Evolutionary conservation across 2,888 invertebrate species (phyloP).

Genomic region (Rotaria sp.): DNA sequence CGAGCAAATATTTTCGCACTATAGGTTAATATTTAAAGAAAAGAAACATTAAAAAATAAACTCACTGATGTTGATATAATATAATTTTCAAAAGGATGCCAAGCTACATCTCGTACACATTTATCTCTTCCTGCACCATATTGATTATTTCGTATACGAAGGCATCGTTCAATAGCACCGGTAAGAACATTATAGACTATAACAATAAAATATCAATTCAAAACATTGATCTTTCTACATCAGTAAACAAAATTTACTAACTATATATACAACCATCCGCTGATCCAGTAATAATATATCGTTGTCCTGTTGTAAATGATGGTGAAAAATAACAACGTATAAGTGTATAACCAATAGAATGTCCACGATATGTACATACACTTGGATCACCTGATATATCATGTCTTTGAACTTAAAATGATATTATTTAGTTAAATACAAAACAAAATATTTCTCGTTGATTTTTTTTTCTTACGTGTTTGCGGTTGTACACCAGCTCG

Average conservation of each 20-base stretch:
- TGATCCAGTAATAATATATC: constrained; percentile 75
- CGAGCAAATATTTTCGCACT: too few relatives aligned
- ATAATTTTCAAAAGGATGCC: constrained; percentile 74
- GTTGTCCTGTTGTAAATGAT: constrained; percentile 68
- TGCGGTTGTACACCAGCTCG: not conserved
- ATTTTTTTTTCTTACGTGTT: not conserved
- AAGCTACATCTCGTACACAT: constrained; percentile 73
- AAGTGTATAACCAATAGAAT: constrained; percentile 72
- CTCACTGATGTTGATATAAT: constrained; percentile 71
- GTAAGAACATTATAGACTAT: not conserved
- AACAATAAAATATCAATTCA: not conserved
- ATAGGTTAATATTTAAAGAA: constrained; percentile 42
- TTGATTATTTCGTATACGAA: not conserved
- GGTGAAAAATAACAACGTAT: constrained; percentile 77
- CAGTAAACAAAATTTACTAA: not conserved
- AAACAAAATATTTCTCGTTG: not conserved
- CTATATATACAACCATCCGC: constrained; percentile 61
- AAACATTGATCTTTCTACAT: too few relatives aligned
- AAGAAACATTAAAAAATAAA: too few relatives aligned
- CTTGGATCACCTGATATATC: constrained; percentile 68
- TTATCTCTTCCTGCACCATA: constrained; percentile 51
- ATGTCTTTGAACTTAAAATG: constrained; percentile 42
- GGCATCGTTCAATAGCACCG: not conserved
- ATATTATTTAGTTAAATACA: constrained; percentile 44
- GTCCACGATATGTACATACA: constrained; percentile 75